Evolutionary conservation across 2,113 vertebrate species (phyloP).

Genomic region (Brachionichthys hirsutus): DNA sequence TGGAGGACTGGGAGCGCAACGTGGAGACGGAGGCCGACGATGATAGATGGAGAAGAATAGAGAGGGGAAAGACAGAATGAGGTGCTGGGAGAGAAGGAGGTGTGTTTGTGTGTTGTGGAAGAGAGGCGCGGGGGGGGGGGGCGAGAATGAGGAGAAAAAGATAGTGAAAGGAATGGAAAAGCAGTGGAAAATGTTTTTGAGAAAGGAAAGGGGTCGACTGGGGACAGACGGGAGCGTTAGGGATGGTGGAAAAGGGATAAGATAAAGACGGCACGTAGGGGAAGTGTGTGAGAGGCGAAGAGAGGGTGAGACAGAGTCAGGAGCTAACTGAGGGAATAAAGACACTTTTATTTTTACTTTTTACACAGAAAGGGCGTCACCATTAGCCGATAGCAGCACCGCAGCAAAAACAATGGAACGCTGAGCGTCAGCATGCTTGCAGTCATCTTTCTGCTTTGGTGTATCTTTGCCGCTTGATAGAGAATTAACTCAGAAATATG

Average conservation of each 20-base stretch:
- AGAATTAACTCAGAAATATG: no score
- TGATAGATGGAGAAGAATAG: slow-evolving; percentile 36
- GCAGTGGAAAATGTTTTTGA: slow-evolving; percentile 29
- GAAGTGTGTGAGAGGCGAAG: slow-evolving; percentile 16
- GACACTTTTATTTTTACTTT: neutral
- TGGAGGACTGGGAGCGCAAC: slow-evolving; percentile 22
- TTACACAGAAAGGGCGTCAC: no score
- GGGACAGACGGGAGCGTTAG: slow-evolving; percentile 32
- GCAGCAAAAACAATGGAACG: no score
- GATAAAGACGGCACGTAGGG: slow-evolving; percentile 34
- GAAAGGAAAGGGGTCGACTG: slow-evolving; percentile 23
- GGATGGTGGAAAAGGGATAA: slow-evolving; percentile 49
- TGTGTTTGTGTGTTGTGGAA: slow-evolving; percentile 34
- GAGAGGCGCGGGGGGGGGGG: slow-evolving; percentile 8
- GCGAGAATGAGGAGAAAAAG: neutral
- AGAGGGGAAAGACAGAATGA: slow-evolving; percentile 21
- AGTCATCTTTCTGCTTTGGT: no score
- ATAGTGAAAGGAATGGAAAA: no score
- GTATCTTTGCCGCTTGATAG: no score
- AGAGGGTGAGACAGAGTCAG: slow-evolving; percentile 10
- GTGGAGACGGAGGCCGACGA: slow-evolving; percentile 43
- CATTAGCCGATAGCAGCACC: no score
- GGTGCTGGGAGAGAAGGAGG: slow-evolving; percentile 11
- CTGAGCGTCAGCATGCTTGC: no score
- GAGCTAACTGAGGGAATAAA: slow-evolving; percentile 14